Conservation (phyloP, 2,113 vertebrate species). For the Myotis davidii region DNA sequence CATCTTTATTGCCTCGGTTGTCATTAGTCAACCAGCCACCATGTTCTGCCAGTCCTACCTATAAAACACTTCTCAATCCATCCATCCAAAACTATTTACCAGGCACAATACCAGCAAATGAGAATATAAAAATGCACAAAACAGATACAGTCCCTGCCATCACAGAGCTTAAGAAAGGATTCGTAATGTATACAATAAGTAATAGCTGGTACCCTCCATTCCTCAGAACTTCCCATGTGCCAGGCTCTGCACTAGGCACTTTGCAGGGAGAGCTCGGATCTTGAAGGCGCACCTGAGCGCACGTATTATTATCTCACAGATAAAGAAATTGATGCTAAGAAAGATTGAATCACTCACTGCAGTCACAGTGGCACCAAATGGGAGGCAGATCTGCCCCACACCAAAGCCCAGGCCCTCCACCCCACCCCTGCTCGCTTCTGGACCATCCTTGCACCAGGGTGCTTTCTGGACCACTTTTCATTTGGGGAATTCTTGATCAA, state of each 20-base stretch:
- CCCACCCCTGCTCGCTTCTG: neutral
- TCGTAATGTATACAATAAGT: neutral
- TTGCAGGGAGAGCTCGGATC: neutral
- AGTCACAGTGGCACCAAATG: neutral
- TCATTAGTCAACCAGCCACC: neutral
- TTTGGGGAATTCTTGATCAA: neutral
- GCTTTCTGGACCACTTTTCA: neutral
- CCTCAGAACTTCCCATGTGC: too few relatives aligned
- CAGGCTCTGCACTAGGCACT: neutral
- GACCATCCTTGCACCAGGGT: neutral
- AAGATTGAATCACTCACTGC: neutral
- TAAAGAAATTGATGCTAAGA: neutral
- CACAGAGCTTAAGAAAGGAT: neutral
- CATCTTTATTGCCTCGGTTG: neutral
- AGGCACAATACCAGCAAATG: neutral
- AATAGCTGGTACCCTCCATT: accelerated
- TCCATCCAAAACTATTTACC: neutral
- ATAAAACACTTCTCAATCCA: neutral
- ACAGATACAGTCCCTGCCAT: neutral
- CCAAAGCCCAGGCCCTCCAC: neutral
- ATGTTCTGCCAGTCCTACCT: neutral
- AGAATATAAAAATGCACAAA: neutral
- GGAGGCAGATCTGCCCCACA: neutral
- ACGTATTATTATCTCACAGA: neutral
- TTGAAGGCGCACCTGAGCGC: neutral